Percentiles rank a stretch among this genome's conserved stretches.
Conservation (phyloP, 2,888 invertebrate species). For the Hipparchia sbordonii region DNA sequence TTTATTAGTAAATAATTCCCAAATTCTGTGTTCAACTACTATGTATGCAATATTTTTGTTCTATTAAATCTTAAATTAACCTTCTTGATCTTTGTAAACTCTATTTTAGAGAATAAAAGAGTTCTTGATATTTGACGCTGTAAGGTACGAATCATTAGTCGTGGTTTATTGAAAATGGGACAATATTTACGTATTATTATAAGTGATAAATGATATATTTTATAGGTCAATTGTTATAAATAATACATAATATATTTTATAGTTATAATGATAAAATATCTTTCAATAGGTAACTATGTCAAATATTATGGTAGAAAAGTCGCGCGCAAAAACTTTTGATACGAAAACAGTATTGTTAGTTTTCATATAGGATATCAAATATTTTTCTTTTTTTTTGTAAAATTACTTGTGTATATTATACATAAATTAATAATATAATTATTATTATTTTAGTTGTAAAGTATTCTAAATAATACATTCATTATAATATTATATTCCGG, state of each 20-base stretch:
- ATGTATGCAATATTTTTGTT: no score
- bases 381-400: conserved; percentile 5
- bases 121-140: not conserved
- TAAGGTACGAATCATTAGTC: not conserved
- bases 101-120: not conserved
- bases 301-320: not conserved
- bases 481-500: conserved; percentile 11
- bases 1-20: not conserved
- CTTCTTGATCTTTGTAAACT: not conserved
- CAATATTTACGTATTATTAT: conserved; percentile 25
- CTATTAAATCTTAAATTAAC: not conserved
- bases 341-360: conserved; percentile 11
- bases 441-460: not conserved
- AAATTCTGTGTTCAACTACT: not conserved
- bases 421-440: no score
- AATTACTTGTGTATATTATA: not conserved
- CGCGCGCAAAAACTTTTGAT: conserved; percentile 3
- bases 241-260: conserved; percentile 7
- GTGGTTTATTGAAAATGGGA: conserved; percentile 11
- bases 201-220: conserved; percentile 20
- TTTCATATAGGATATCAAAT: not conserved
- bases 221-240: conserved; percentile 22
- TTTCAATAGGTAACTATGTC: not conserved
- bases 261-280: not conserved
- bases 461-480: not conserved